phyloP scores from a whole-genome alignment of 2,113 vertebrate genomes.

The Cyprinodon variegatus region DNA sequence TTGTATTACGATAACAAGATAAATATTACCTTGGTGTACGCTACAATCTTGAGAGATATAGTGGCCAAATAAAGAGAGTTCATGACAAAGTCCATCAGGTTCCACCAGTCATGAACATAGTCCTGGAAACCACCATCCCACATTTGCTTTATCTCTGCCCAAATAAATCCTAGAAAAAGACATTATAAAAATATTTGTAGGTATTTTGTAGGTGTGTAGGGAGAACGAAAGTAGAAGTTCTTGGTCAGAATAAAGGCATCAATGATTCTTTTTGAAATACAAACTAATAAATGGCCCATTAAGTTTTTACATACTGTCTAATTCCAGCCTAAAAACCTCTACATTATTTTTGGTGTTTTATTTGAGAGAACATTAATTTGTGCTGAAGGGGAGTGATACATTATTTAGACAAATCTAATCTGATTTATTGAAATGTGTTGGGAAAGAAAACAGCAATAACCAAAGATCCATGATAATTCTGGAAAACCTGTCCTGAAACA shows the following conservation, averaged over 20 bases:
- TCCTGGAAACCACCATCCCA: slow-evolving; percentile 98
- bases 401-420: no score
- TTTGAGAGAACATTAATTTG: no score
- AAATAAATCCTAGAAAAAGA: slow-evolving; percentile 89
- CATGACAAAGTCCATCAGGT: slow-evolving; percentile 99
- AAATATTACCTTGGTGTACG: slow-evolving; percentile 89
- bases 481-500: no score
- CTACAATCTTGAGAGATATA: slow-evolving; percentile 97
- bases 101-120: slow-evolving; percentile 99
- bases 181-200: not conserved
- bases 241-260: no score
- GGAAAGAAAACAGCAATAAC: no score
- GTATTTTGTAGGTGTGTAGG: not conserved
- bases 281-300: no score
- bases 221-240: not conserved
- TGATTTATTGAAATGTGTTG: no score
- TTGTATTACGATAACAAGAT: not conserved
- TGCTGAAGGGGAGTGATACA: no score
- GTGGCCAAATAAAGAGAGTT: slow-evolving; percentile 99
- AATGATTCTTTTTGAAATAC: not conserved
- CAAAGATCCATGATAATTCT: no score
- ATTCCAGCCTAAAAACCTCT: no score
- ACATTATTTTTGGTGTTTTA: no score
- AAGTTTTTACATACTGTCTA: no score
- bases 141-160: slow-evolving; percentile 99